These are phyloP conservation scores for Hydropotes inermis DNA, from an alignment of 2,113 vertebrate genomes.

Conservation along the genomic window DNA sequence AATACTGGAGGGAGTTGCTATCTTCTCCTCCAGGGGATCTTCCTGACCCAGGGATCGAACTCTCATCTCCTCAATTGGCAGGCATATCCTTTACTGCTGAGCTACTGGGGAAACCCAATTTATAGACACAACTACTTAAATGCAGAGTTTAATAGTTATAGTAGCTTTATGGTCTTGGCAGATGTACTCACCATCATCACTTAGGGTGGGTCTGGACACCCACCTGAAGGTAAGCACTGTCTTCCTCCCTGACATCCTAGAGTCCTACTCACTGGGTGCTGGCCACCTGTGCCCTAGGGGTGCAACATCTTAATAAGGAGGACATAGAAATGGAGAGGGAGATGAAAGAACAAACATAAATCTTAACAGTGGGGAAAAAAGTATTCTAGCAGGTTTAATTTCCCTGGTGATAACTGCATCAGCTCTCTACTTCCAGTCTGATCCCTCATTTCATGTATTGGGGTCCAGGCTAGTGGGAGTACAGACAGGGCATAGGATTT, in stretches of 20 bases:
- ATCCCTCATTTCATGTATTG: background rate
- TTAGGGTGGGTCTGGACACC: background rate
- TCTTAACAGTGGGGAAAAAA: background rate
- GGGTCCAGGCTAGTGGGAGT: background rate
- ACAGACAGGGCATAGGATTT: too few species aligned
- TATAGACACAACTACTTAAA: background rate
- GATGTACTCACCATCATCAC: rapidly evolving
- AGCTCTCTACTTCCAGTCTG: background rate
- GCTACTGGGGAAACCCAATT: background rate
- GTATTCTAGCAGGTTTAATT: background rate
- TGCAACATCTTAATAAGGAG: rapidly evolving
- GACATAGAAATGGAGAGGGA: background rate
- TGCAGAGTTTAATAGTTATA: background rate
- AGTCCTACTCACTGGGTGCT: background rate
- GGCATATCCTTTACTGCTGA: too few species aligned
- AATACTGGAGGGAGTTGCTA: background rate
- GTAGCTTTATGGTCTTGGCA: background rate
- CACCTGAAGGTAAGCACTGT: background rate
- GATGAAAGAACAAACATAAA: background rate
- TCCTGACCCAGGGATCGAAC: background rate
- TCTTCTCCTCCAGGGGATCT: background rate
- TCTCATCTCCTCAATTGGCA: background rate
- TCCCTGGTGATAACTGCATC: background rate
- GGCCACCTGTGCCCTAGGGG: background rate
- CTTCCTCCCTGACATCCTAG: background rate